These are phyloP conservation scores for Pristionchus entomophagus DNA, from an alignment of 2,888 invertebrate genomes.

Conservation along the genomic window DNA sequence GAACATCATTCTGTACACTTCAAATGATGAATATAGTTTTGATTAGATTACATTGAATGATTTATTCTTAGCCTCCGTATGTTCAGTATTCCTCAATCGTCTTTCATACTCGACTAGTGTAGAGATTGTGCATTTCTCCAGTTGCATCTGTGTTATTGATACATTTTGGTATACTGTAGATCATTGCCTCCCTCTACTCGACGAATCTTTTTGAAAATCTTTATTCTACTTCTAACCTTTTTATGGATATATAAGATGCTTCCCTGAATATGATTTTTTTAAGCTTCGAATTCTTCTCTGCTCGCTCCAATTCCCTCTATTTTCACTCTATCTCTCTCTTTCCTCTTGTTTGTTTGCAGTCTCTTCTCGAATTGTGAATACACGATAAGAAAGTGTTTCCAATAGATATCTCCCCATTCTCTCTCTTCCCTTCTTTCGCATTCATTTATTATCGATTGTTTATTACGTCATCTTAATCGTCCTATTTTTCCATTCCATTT, in stretches of 20 bases:
- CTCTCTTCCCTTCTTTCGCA: neutral
- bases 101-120: too few species aligned
- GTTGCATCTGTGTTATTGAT: too few species aligned
- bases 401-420: neutral
- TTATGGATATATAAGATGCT: too few species aligned
- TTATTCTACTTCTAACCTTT: too few species aligned
- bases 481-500: neutral
- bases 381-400: neutral
- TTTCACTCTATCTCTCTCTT: neutral
- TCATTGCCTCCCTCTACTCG: neutral
- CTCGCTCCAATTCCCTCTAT: neutral
- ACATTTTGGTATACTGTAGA: too few species aligned
- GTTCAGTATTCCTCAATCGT: too few species aligned
- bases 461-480: neutral
- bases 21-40: too few species aligned
- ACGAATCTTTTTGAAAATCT: neutral
- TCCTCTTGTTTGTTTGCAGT: constrained; percentile 4
- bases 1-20: too few species aligned
- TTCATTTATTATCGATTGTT: neutral
- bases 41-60: too few species aligned
- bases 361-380: constrained; percentile 19
- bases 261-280: too few species aligned
- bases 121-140: too few species aligned
- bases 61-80: too few species aligned
- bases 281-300: neutral